Base-by-base conservation (phyloP, 2,888 invertebrate genomes). In the Synergus japonicus region DNA sequence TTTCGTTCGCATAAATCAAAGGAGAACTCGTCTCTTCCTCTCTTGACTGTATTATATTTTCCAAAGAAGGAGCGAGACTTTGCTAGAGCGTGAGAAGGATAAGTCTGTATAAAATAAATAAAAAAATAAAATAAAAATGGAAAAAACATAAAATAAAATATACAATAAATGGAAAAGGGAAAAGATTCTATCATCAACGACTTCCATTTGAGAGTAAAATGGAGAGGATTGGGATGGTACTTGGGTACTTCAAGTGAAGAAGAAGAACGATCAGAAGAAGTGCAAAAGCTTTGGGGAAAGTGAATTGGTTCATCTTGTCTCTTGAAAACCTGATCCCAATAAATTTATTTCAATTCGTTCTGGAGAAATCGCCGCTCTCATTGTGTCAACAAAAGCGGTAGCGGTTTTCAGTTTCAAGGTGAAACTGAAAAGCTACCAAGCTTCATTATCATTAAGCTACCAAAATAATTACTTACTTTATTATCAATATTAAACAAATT, bases 341-440 rank as follows among this genome's bases (percentile, higher is more conserved):
- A 63, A 78, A 83, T 86, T 37, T 0, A 37, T 37, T 87, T 82
- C 86, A 86, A 87, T 87, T 86, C 81, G 83, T 83, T 87, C 83
- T 76, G 83, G 87, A 80, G 87, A 87, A 86, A 86, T 86, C 85
- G 83, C 76, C 79, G 84, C 64, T 83, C 76, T 76, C 69, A 76
- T 77, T 54, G 69, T 60, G 43, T 60, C 41, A 54, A 83, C 78
- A 78, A 77, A 63, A 64, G 63, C 12, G 37, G 46, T 41, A 46
- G 9, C 64, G 18, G 22, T 44, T 18, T 44, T 41, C n/a, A 66
- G 5, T 66, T 66, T 66, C 43, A 41, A 44, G 44, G 10, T 9
- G 43, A 29, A 29, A 29, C 29, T 29, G 29, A 29, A 29, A 3
- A 29, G 3, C 29, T 29, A 29, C 29, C 29, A 46, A 46, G 12